Conservation (phyloP, 1,140 invertebrate genomes). For the Platyscapa corneri region DNA sequence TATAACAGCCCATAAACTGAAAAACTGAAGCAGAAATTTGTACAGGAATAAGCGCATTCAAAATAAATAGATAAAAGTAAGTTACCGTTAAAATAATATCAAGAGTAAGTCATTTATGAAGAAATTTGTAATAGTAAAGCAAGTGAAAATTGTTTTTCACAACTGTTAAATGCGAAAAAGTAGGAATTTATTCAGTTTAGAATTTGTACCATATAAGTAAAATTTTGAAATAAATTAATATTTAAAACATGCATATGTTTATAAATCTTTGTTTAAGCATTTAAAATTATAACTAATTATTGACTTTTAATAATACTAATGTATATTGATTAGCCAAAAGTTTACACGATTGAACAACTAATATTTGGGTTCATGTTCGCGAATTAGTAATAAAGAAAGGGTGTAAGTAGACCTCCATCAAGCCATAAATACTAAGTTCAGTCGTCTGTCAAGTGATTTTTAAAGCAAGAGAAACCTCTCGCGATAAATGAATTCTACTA, state of each 20-base stretch:
- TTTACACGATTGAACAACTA: no score
- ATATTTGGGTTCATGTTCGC: no score
- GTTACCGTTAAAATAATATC: background rate
- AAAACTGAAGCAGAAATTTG: background rate
- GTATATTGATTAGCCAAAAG: no score
- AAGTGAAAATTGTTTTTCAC: background rate
- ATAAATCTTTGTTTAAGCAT: no score
- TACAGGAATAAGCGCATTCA: background rate
- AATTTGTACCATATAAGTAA: no score
- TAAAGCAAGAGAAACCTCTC: constrained; percentile 10
- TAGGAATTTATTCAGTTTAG: background rate
- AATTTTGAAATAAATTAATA: no score
- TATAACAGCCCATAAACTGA: background rate
- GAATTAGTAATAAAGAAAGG: no score
- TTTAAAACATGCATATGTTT: no score
- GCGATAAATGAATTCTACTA: constrained; percentile 43
- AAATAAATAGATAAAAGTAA: background rate
- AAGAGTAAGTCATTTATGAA: no score
- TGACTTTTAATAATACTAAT: no score
- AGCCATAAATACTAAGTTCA: constrained; percentile 56
- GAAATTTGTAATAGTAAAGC: background rate
- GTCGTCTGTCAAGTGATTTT: constrained; percentile 53
- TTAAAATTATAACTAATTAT: no score
- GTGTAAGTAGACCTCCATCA: background rate
- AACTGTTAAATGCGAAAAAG: background rate